Base-by-base conservation (phyloP, 2,113 vertebrate genomes). In the Lophius piscatorius region DNA sequence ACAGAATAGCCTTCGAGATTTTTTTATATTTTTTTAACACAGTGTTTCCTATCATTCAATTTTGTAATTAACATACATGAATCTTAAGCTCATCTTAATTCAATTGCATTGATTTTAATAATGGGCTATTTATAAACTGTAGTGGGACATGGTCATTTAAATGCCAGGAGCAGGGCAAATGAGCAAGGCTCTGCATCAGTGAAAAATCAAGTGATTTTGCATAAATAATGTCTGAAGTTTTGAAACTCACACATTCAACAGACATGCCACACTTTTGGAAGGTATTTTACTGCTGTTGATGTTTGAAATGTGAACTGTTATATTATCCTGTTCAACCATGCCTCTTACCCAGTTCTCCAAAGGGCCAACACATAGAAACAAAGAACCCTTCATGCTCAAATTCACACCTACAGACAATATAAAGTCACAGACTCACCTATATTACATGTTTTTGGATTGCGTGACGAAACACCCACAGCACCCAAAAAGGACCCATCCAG, bases 31-130 rank as follows among this genome's bases (percentile, higher is more conserved):
- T 33, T 28, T 60, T 16, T 9, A 3, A 42, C 46, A 55, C 51
- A 40, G 65, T 72, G 55, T 71, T 78, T 74, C 76, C 70, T 69
- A 26, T 54, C 14, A 7, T 78, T 85, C 71, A 51, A 69, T 75
- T 78, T 68, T 57, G 26, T 70, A 82, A 84, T 87, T 73, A 81
- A 80, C 76, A 66, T 56, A 63, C 70, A 70, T 60, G 72, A 75
- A 81, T 84, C 82, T 62, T 64, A 57, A 81, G 73, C 73, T 77
- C 56, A 71, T 73, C 68, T 81, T 85, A 87, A 88, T 87, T 71
- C 48, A 82, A 78, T 59, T 78, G 45, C 59, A 51, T 58, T 70
- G 77, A 55, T 76, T 72, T 76, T 85, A 87, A 89, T 87, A 76
- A 81, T 80, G 57, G 76, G 44, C 63, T 74, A 69, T 51, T 85